Conservation (phyloP, 2,797 vertebrate genomes). For the Siniperca undulata region DNA sequence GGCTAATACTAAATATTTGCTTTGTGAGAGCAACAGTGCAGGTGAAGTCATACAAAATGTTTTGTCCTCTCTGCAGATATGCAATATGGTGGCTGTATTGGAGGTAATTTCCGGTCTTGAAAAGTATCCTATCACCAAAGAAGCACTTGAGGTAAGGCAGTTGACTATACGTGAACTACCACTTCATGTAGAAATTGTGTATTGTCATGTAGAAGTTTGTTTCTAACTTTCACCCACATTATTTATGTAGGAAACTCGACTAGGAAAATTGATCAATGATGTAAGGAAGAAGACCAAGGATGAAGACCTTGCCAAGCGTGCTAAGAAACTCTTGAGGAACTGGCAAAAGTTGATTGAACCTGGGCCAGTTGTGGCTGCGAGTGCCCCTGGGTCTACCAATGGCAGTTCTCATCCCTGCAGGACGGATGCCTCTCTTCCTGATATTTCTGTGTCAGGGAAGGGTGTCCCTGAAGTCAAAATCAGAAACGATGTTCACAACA, state of each 20-base stretch:
- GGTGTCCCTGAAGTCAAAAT: constrained; percentile 90
- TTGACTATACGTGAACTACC: neutral
- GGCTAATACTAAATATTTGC: neutral
- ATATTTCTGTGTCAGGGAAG: constrained; percentile 83
- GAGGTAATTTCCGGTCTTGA: constrained; percentile 98
- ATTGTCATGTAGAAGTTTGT: neutral
- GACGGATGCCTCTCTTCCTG: constrained; percentile 84
- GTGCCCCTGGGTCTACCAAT: constrained; percentile 90
- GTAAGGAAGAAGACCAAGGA: constrained; percentile 98
- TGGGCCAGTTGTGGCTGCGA: constrained; percentile 84
- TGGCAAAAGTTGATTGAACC: constrained; percentile 99
- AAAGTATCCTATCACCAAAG: constrained; percentile 99
- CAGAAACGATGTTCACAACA: constrained; percentile 94
- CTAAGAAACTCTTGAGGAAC: constrained; percentile 95
- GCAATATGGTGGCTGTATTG: constrained; percentile 98
- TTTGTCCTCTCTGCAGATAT: constrained; percentile 88
- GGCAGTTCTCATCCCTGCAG: constrained; percentile 93
- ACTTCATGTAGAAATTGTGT: neutral
- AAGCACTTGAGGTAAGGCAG: constrained; percentile 94
- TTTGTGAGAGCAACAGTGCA: neutral
- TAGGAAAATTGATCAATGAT: constrained; percentile 98
- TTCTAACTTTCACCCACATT: constrained; percentile 33
- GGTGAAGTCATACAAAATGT: neutral
- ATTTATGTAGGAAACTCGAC: constrained; percentile 91
- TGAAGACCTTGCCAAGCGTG: constrained; percentile 98